Evolutionary conservation across 2,888 invertebrate genomes (phyloP), one percentile per base, ranked within the genome.

Genomic region (Papilio protenor): DNA sequence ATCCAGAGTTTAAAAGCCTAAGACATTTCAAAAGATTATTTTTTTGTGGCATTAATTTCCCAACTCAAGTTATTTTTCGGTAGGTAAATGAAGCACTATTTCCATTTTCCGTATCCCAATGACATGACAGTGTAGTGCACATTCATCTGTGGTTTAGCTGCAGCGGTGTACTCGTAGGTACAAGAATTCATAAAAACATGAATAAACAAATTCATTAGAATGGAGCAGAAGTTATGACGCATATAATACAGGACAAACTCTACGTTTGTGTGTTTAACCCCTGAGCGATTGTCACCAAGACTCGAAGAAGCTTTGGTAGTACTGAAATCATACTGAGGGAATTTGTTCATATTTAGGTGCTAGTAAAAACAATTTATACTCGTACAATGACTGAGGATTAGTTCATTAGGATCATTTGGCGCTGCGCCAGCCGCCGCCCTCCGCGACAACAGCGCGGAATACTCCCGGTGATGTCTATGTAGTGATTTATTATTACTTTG

Each of bases 401-500:
- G 74, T 47, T 74, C 74, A 61, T 74, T 74, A 45, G 27, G 33
- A 40, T 33, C 27, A 59, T 74, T 14, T 73, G 74, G 74, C 74
- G 61, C 11, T 23, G 5, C 18, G 74, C 74, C 74, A 74, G 74
- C 18, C 2, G 14, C 57, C 40, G 11, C 10, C 66, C n/a, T 18
- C 18, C 73, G 45, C 21, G 12, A 10, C 33, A 49, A 52, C 57
- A 21, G 23, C 57, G 70, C 71, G 71, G 71, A 40, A 49, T 21
- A 52, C 21, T 49, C 27, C 74, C 18, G 45, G 57, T 21, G 59
- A 45, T n/a, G 61, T 23, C 45, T 47, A 74, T 64, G 59, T 1
- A 45, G 59, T 74, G 61, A 61, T 73, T 66, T 57, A 45, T 77
- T 61, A 69, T 55, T 73, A 77, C 77, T 77, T 73, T 77, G 77